These are phyloP conservation scores for Sphecodes monilicornis DNA, from an alignment of 2,888 invertebrate genomes.

Conservation along the genomic window DNA sequence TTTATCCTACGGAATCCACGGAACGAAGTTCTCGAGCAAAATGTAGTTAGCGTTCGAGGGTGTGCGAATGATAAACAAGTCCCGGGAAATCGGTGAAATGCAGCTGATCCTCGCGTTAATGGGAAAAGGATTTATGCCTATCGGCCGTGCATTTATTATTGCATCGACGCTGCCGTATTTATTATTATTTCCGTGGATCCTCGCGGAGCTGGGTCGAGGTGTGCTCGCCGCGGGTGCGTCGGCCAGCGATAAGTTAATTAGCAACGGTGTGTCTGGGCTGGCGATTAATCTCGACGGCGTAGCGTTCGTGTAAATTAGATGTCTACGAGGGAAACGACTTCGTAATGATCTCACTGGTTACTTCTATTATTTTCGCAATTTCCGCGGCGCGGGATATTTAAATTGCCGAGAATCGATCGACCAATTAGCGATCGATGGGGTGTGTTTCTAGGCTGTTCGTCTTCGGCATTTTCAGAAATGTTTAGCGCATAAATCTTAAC, in stretches of 20 bases:
- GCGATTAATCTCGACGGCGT: constrained; percentile 62
- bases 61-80: constrained; percentile 43
- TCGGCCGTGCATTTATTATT: constrained; percentile 30
- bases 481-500: no score
- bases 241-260: constrained; percentile 65
- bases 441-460: background rate
- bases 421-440: background rate
- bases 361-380: background rate
- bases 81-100: constrained; percentile 63
- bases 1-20: constrained; percentile 39
- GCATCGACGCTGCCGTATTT: constrained; percentile 36
- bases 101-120: constrained; percentile 51
- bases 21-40: background rate
- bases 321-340: constrained; percentile 37
- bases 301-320: constrained; percentile 60
- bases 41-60: constrained; percentile 1
- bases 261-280: constrained; percentile 30
- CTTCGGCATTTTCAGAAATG: no score
- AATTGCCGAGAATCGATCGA: background rate
- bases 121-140: constrained; percentile 57
- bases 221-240: constrained; percentile 44
- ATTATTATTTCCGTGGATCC: constrained; percentile 47
- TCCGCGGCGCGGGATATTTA: background rate
- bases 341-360: constrained; percentile 19
- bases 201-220: constrained; percentile 3